Base-by-base conservation (phyloP, 1,140 invertebrate species). In the Arctopsyche grandis region DNA sequence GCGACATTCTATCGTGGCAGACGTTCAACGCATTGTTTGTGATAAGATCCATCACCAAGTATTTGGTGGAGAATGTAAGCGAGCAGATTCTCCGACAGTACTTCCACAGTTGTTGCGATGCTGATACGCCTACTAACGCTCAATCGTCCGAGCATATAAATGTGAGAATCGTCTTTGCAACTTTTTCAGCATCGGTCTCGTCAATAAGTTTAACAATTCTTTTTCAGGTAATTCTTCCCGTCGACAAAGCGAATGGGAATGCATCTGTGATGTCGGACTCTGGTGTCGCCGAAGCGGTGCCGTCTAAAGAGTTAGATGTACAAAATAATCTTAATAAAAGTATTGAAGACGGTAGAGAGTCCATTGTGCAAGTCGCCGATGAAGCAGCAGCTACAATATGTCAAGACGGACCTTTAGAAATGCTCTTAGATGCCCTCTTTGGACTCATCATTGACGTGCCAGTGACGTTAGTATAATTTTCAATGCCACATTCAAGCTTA, bases 1-100 rank as follows among this genome's bases (percentile, higher is more conserved):
- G 96, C 86, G 94, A 94, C 82, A 93, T 98, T 87, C 94, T 97
- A 83, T 93, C 95, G 63, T 99, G 97, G 96, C 97, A 99, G 87
- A 94, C 96, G 0, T 96, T 95, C 85, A 99, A 99, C 89, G 95
- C 95, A 0, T 86, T 99, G 38, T 98, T 98, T 84, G 94, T 98
- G 19, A 92, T 99, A 77, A 91, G 97, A 75, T 94, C 93, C 83
- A 91, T 98, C 75, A 91, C 94, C 75, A 99, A 98, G 86, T 98
- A 96, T 86, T 90, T 98, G 56, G 93, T 97, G 10, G 94, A 95
- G 86, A 93, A 91, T 71, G 89, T 93, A 1, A 92, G 91, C 0
- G 94, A 96, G 85, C 92, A 93, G 80, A 92, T 94, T 80, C 88
- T 96, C 79, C 88, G 93, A 29, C 90, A 92, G 83, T 94, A 96